Conservation (phyloP, 2,888 invertebrate genomes). For the Papilio elwesi region DNA sequence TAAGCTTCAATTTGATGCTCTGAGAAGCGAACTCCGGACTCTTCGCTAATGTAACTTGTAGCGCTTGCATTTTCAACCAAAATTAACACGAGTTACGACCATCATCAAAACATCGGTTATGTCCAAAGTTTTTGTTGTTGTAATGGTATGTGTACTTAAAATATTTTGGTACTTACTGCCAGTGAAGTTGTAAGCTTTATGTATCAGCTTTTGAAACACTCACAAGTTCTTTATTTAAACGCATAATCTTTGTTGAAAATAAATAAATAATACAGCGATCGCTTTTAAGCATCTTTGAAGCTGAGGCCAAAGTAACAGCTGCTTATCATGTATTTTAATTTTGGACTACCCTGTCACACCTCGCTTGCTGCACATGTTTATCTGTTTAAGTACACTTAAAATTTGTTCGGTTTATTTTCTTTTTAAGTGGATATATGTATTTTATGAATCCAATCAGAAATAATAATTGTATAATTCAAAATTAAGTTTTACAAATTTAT, state of each 20-base stretch:
- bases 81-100: conserved; percentile 18
- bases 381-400: too few species aligned
- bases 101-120: conserved; percentile 1
- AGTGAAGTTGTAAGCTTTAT: conserved; percentile 3
- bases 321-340: too few species aligned
- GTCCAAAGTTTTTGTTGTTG: conserved; percentile 9
- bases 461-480: too few species aligned
- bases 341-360: too few species aligned
- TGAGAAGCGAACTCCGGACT: conserved; percentile 8
- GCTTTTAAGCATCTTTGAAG: too few species aligned
- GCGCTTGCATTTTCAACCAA: neutral
- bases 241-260: too few species aligned
- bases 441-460: too few species aligned
- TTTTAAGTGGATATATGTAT: too few species aligned
- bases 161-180: neutral
- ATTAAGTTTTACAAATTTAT: neutral
- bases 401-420: too few species aligned
- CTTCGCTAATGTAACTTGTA: conserved; percentile 22
- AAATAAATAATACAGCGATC: too few species aligned
- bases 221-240: neutral
- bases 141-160: conserved; percentile 5
- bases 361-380: too few species aligned
- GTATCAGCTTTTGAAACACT: conserved; percentile 1
- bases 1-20: conserved; percentile 20
- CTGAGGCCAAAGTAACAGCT: too few species aligned